Base-by-base conservation (phyloP, 2,888 invertebrate genomes). In the Nipponacmea schrenckii region DNA sequence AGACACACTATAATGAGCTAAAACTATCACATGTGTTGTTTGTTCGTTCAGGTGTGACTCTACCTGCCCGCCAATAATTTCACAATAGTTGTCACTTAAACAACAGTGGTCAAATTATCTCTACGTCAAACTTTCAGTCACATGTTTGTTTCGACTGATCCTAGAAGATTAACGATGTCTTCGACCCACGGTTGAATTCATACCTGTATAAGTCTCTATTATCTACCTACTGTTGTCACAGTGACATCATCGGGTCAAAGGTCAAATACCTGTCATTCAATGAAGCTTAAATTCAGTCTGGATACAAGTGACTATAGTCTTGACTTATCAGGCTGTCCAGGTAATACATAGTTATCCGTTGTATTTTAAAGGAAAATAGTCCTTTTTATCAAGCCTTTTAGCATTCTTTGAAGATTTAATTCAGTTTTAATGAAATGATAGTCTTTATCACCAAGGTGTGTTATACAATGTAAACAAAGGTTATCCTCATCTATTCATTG, bases 241-340 rank as follows among this genome's bases (percentile, higher is more conserved):
- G 44, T 68, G 68, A 68, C 68, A 68, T 68, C 68, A 68, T 56
- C 14, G 14, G 68, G 68, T 68, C 62, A 68, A n/a, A 39, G 68
- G 68, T 68, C 20, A 68, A 44, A 66, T 66, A 44, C 39, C 66
- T 66, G 45, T 7, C 24, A 44, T 44, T 66, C 66, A 66, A 2
- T 44, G 20, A 45, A 44, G 66, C 66, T 24, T 66, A 45, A 64
- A 26, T 64, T 64, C 17, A 20, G 20, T 62, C 31, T 64, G 26
- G 20, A 44, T 45, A n/a, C 15, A 45, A 20, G 20, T n/a, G 17
- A 27, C n/a, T 44, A 27, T 31, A 64, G 64, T 31, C 45, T 24
- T 44, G 27, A 46, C 27, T 17, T 5, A 7, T 26, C 12, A 17
- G 26, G 31, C 1, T 14, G 1, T 64, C 26, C 64, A 17, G 26